Percentiles rank a stretch among this genome's conserved stretches.
These are phyloP conservation scores for Melipona quadrifasciata DNA, from an alignment of 1,140 invertebrate genomes.

Conservation along the genomic window DNA sequence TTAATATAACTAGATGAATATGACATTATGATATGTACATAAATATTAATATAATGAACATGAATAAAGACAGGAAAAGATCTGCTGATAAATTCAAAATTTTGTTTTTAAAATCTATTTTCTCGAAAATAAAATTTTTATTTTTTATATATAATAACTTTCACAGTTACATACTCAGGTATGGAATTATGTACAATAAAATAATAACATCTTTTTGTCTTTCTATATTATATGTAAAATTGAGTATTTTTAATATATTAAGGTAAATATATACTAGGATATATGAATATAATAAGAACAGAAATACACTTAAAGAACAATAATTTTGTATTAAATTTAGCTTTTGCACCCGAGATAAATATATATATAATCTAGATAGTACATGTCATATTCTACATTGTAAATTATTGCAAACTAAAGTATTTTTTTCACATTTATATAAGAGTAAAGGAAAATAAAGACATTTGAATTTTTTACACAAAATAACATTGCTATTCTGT, in stretches of 20 bases:
- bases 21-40: not conserved
- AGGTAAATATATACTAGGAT: not conserved
- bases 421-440: not conserved
- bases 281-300: not conserved
- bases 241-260: not conserved
- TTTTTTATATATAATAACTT: too few relatives aligned
- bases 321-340: not conserved
- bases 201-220: too few relatives aligned
- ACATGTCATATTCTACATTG: not conserved
- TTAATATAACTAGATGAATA: not conserved
- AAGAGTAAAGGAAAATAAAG: conserved; percentile 6
- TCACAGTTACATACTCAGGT: too few relatives aligned
- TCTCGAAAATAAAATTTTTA: too few relatives aligned
- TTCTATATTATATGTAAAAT: too few relatives aligned
- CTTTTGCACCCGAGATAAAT: not conserved
- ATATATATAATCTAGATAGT: not conserved
- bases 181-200: too few relatives aligned
- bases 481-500: conserved; percentile 26
- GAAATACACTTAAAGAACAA: not conserved
- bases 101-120: too few relatives aligned
- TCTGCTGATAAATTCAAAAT: too few relatives aligned
- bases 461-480: not conserved
- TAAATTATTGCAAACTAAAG: not conserved
- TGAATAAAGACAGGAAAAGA: too few relatives aligned
- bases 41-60: too few relatives aligned